These are phyloP conservation scores for Halocaridina rubra DNA, from an alignment of 2,888 invertebrate genomes.

Conservation along the genomic window DNA sequence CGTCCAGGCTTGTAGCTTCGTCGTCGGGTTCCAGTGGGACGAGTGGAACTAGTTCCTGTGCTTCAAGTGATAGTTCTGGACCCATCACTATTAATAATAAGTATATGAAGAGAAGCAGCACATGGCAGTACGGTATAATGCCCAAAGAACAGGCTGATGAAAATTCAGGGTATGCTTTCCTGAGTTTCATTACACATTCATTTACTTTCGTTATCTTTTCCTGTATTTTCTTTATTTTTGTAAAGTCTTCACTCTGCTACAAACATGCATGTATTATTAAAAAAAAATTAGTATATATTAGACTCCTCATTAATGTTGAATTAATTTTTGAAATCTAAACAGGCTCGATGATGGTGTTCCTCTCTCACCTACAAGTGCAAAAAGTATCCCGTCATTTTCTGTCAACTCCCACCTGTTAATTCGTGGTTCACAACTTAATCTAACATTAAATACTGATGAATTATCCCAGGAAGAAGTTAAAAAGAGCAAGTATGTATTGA, in stretches of 20 bases:
- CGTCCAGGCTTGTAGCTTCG: conserved; percentile 4
- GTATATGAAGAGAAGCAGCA: conserved; percentile 64
- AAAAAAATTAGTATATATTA: too few species aligned
- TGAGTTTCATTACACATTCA: too few species aligned
- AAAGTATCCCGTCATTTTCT: conserved; percentile 56
- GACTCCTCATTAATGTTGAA: too few species aligned
- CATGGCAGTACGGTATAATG: conserved; percentile 47
- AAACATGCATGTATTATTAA: too few species aligned
- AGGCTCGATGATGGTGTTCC: conserved; percentile 64
- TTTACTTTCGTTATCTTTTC: too few species aligned
- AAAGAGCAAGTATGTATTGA: conserved; percentile 58
- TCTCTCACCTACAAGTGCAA: conserved; percentile 30
- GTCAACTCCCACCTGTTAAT: conserved; percentile 62
- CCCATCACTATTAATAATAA: conserved; percentile 68
- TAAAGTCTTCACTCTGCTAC: too few species aligned
- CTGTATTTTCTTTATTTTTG: too few species aligned
- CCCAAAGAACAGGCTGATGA: conserved; percentile 40
- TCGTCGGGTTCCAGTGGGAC: conserved; percentile 52
- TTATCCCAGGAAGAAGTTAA: conserved; percentile 57
- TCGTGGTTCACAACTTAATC: conserved; percentile 60
- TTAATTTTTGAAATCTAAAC: too few species aligned
- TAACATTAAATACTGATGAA: conserved; percentile 55
- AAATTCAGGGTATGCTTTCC: conserved; percentile 7
- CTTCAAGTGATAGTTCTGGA: conserved; percentile 65
- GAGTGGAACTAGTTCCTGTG: conserved; percentile 50